Conservation (phyloP, 2,797 vertebrate species). For the Hemibagrus guttatus region DNA sequence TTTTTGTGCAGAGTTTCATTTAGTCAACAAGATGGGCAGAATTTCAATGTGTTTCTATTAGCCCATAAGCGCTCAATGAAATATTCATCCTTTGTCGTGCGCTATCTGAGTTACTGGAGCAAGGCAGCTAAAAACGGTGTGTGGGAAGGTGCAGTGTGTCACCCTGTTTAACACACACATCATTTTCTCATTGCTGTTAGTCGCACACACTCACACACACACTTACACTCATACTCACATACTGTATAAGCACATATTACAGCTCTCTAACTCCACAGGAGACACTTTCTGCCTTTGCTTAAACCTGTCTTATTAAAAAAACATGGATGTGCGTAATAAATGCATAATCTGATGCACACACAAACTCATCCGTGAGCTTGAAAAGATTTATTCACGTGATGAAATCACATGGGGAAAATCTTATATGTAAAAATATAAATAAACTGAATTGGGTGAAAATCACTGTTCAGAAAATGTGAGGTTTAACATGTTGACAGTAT, state of each 20-base stretch:
- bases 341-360: not conserved
- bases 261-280: not conserved
- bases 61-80: constrained; percentile 70
- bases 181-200: constrained; percentile 7
- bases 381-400: not conserved
- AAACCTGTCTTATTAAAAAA: not conserved
- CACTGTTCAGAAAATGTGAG: not conserved
- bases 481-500: not conserved
- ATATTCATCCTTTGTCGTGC: constrained; percentile 74
- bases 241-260: constrained; percentile 22
- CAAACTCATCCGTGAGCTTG: not conserved
- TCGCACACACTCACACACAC: not conserved
- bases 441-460: not conserved
- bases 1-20: constrained; percentile 67
- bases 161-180: constrained; percentile 44
- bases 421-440: not conserved
- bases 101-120: constrained; percentile 61
- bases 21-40: constrained; percentile 69
- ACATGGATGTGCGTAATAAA: not conserved
- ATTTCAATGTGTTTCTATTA: constrained; percentile 69
- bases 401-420: not conserved
- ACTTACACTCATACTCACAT: constrained; percentile 19
- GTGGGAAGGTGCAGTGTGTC: constrained; percentile 48
- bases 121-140: constrained; percentile 66
- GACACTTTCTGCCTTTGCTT: not conserved